Conservation (phyloP, 2,888 invertebrate species). For the Nomada hirtipes region DNA sequence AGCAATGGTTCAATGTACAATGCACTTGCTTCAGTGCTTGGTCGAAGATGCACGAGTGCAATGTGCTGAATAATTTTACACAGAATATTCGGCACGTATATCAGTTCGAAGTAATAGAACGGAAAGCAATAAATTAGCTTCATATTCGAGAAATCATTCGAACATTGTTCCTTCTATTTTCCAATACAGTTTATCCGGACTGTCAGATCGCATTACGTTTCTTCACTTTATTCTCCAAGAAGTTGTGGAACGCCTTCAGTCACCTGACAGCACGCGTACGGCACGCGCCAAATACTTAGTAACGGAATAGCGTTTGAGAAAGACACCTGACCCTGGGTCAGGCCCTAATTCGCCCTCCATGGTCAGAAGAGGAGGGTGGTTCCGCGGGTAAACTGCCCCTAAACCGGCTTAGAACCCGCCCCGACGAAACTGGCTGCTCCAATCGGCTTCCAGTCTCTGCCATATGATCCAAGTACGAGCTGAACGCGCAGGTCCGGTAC, state of each 20-base stretch:
- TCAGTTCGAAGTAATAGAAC: neutral
- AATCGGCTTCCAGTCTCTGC: constrained; percentile 76
- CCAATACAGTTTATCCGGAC: no score
- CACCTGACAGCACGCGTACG: constrained; percentile 63
- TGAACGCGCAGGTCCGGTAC: constrained; percentile 80
- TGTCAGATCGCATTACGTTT: no score
- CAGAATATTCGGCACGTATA: no score
- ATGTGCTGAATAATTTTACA: no score
- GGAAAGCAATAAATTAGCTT: no score
- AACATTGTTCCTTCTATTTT: no score
- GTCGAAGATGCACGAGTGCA: no score
- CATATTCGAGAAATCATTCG: neutral
- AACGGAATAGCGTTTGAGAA: constrained; percentile 43
- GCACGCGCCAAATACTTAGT: constrained; percentile 66
- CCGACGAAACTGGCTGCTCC: constrained; percentile 77
- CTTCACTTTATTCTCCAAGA: neutral
- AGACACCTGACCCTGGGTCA: constrained; percentile 76
- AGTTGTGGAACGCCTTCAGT: constrained; percentile 19
- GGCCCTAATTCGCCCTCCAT: constrained; percentile 51
- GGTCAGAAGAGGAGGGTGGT: constrained; percentile 71
- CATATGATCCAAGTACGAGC: constrained; percentile 76
- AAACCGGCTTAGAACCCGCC: constrained; percentile 84
- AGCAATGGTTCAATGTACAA: no score
- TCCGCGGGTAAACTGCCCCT: constrained; percentile 78
- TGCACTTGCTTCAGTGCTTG: no score